Evolutionary conservation across 2,888 invertebrate genomes (phyloP).

Genomic region (Herminia tarsipennalis): DNA sequence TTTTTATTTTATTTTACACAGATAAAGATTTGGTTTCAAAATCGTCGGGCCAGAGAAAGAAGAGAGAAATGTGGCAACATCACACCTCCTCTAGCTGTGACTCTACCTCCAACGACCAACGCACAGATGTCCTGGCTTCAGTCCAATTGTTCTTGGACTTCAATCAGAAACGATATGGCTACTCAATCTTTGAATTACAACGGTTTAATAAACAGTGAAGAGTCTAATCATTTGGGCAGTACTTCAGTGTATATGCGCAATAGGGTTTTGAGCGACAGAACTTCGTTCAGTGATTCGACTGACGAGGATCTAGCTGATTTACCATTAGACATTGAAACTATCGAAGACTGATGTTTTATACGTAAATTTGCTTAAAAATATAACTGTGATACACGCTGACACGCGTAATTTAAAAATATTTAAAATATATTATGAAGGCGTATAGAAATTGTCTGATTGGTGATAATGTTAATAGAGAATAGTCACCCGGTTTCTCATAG

Average conservation of each 20-base stretch:
- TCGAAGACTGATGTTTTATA: conserved; percentile 43
- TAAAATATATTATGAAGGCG: no score
- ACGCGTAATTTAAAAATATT: no score
- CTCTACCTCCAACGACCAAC: conserved; percentile 62
- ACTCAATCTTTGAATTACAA: conserved; percentile 6
- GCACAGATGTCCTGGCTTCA: conserved; percentile 19
- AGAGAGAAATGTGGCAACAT: conserved; percentile 84
- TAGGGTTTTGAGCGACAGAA: conserved; percentile 6
- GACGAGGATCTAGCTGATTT: conserved; percentile 55
- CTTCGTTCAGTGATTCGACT: conserved; percentile 29
- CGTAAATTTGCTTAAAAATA: no score
- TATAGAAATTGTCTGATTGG: no score
- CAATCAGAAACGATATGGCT: conserved; percentile 5
- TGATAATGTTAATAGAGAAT: no score
- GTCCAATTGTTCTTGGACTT: conserved; percentile 24
- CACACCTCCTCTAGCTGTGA: conserved; percentile 64
- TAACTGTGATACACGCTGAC: no score
- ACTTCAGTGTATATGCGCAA: conserved; percentile 8
- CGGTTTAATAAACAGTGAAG: conserved; percentile 4
- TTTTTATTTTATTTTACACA: conserved; percentile 40
- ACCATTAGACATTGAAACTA: conserved; percentile 69
- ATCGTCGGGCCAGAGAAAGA: conserved; percentile 90
- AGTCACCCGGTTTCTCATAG: no score
- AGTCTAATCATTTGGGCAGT: neutral
- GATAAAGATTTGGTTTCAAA: conserved; percentile 93